Evolutionary conservation across 2,888 invertebrate species (phyloP).

Genomic region (Chloroclysta siterata): DNA sequence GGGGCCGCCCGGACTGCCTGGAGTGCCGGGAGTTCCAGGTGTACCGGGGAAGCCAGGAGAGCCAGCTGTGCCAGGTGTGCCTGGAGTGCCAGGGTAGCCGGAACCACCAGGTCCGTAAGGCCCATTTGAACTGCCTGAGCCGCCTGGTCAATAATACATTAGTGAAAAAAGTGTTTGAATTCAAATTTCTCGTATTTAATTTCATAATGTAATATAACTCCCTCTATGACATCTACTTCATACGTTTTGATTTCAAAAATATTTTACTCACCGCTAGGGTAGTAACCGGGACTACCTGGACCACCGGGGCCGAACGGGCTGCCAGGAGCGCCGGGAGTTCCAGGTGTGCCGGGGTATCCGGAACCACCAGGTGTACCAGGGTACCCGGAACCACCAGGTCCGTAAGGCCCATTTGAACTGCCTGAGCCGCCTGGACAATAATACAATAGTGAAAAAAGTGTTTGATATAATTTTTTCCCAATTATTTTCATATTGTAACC

Average conservation of each 20-base stretch:
- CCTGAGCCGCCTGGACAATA: slow-evolving; percentile 14
- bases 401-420: slow-evolving; percentile 45
- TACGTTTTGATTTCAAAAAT: too few relatives aligned
- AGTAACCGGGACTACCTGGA: slow-evolving; percentile 15
- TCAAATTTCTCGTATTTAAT: too few relatives aligned
- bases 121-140: too few relatives aligned
- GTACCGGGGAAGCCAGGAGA: slow-evolving; percentile 38
- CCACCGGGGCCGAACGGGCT: slow-evolving; percentile 43
- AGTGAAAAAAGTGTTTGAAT: too few relatives aligned
- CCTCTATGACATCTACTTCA: too few relatives aligned
- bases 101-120: too few relatives aligned
- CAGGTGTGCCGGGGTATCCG: slow-evolving; percentile 43
- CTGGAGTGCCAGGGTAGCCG: slow-evolving; percentile 19
- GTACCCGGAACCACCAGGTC: slow-evolving; percentile 15
- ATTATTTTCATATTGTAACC: too few relatives aligned
- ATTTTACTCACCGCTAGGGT: slow-evolving; percentile 23
- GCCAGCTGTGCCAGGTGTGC: slow-evolving; percentile 31
- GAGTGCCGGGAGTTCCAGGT: slow-evolving; percentile 44
- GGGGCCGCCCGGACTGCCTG: slow-evolving; percentile 7
- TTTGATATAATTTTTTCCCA: too few relatives aligned
- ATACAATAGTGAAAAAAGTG: too few relatives aligned
- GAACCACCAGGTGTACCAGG: slow-evolving; percentile 18
- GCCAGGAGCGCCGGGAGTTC: slow-evolving; percentile 49
- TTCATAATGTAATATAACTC: too few relatives aligned
- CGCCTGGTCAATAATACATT: too few relatives aligned